Conservation (phyloP, 2,113 vertebrate species). For the Eulemur macaco region DNA sequence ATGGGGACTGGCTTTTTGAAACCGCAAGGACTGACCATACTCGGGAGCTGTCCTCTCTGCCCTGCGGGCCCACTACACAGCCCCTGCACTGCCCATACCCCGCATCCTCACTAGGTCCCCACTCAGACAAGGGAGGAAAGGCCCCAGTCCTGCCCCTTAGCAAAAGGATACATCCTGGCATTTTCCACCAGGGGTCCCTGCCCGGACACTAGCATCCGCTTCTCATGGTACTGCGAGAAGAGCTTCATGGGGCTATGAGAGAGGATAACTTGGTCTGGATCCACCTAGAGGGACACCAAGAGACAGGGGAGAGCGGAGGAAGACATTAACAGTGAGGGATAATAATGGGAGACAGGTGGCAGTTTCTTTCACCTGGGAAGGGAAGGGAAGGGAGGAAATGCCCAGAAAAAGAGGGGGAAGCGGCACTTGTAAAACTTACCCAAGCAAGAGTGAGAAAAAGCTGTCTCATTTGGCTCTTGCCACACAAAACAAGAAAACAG, state of each 20-base stretch:
- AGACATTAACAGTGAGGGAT: accelerated
- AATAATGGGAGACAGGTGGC: background rate
- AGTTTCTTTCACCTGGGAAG: background rate
- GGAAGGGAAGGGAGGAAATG: too few species aligned
- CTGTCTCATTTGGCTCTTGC: background rate
- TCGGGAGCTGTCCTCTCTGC: background rate
- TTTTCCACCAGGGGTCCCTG: conserved; percentile 94
- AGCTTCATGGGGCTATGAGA: conserved; percentile 95
- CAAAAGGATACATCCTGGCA: conserved; percentile 93
- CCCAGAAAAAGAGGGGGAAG: background rate
- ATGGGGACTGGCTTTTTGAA: background rate
- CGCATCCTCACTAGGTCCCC: background rate
- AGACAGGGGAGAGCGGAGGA: background rate
- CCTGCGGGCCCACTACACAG: background rate
- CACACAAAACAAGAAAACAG: background rate
- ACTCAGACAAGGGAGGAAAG: background rate
- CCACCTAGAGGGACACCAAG: conserved; percentile 86
- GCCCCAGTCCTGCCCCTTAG: background rate
- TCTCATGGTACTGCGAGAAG: conserved; percentile 90
- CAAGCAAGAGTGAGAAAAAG: background rate
- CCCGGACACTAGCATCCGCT: conserved; percentile 92
- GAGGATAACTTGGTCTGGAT: conserved; percentile 94
- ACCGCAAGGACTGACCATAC: background rate
- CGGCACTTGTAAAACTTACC: background rate
- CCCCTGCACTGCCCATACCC: background rate